Conservation (phyloP, 2,113 vertebrate genomes). For the Pitta sordida region DNA sequence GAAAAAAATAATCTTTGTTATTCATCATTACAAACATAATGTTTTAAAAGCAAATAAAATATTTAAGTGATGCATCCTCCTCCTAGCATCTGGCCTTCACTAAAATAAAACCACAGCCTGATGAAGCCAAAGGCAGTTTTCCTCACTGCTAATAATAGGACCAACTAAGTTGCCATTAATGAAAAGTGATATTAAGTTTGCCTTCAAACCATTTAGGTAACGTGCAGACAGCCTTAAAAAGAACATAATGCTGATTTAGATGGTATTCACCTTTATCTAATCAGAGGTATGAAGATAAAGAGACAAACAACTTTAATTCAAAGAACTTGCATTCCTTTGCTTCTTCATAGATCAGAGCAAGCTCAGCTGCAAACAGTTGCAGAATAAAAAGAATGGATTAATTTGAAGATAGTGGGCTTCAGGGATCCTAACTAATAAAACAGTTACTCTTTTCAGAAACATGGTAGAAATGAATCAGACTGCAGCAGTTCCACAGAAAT, state of each 20-base stretch:
- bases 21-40: neutral
- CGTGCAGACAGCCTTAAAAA: neutral
- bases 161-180: neutral
- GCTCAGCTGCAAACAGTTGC: neutral
- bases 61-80: neutral
- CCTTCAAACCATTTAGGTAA: neutral
- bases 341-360: neutral
- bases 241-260: neutral
- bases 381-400: neutral
- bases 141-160: neutral
- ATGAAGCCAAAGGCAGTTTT: neutral
- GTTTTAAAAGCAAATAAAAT: neutral
- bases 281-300: neutral
- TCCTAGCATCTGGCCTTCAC: neutral
- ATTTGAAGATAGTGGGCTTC: conserved; percentile 29
- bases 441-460: neutral
- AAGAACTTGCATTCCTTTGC: neutral
- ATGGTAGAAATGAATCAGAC: neutral
- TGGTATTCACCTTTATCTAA: neutral
- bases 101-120: neutral
- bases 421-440: conserved; percentile 14
- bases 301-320: conserved; percentile 33
- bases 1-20: neutral
- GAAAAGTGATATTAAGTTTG: neutral
- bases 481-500: neutral